Conservation (phyloP, 2,888 invertebrate genomes). For the Endotricha flammealis region DNA sequence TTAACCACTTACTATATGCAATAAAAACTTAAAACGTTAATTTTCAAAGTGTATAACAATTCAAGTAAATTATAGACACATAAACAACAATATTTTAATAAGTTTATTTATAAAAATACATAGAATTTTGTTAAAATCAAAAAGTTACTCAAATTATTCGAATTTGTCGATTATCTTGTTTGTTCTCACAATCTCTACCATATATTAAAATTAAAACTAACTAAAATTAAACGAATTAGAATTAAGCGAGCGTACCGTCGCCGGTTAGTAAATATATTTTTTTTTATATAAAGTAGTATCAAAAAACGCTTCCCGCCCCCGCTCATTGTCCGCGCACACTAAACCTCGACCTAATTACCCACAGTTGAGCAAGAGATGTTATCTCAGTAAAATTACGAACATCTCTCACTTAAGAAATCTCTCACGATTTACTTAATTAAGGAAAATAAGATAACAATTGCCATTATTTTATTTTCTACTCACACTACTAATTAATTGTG, state of each 20-base stretch:
- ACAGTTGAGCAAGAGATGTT: constrained; percentile 39
- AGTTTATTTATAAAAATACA: not conserved
- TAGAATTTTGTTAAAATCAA: too few relatives aligned
- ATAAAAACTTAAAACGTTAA: too few relatives aligned
- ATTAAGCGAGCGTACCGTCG: too few relatives aligned
- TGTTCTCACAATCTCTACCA: too few relatives aligned
- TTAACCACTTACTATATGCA: too few relatives aligned
- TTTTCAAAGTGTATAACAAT: too few relatives aligned
- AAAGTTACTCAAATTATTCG: too few relatives aligned
- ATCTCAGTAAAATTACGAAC: constrained; percentile 38
- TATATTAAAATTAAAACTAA: too few relatives aligned
- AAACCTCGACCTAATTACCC: constrained; percentile 15
- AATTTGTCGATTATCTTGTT: too few relatives aligned
- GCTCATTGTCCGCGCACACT: constrained; percentile 14
- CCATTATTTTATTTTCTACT: constrained; percentile 10
- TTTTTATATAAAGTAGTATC: constrained; percentile 1
- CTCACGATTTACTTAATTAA: constrained; percentile 27
- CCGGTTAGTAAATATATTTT: constrained; percentile 1
- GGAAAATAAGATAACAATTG: constrained; percentile 26
- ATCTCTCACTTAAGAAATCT: constrained; percentile 39
- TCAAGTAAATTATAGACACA: not conserved
- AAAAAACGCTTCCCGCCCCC: not conserved
- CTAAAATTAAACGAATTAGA: too few relatives aligned
- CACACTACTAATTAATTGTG: constrained; percentile 3
- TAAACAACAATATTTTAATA: not conserved